Base-by-base conservation (phyloP, 2,888 invertebrate species). In the Apodemia zela region DNA sequence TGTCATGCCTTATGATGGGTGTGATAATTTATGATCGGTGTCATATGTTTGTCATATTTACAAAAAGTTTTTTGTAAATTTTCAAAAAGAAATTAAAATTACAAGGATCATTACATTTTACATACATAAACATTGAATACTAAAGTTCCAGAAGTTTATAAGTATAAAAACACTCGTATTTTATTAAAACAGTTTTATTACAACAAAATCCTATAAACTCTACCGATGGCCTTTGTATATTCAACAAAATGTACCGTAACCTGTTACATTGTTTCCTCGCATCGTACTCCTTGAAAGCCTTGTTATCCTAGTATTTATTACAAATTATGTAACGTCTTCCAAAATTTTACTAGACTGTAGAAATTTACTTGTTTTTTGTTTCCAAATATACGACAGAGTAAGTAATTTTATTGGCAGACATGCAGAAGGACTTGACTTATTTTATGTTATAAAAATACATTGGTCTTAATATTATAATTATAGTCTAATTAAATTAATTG, bases 271-370 rank as follows among this genome's bases (percentile, higher is more conserved):
- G 33, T 25, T 60, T 54, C 54, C 59, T 57, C 57, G 47, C 42
- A 63, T 59, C 64, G 62, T 64, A 67, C 81, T 80, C 81, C 72
- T 76, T 60, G 62, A 35, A 62, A 47, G 63, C 63, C 66, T 75
- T 87, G 76, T 3, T 63, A 58, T 69, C 88, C 85, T 89, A 71
- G 88, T 89, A 73, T 67, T 70, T 81, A 78, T 88, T 89, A 89
- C 87, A 89, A 85, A 83, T 88, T 81, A 85, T 88, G 89, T 88
- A 88, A 89, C 73, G 72, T 63, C 62, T 42, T 29, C 47, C 35
- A 38, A 63, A 21, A 59, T 64, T 64, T 33, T n/a, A 29, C 29
- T 45, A 18, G 38, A 45, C 42, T 15, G 21, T 42, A 13, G 21
- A 29, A 59, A 15, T 29, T 6, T 29, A 33, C 10, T 33, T 33